Evolutionary conservation across 1,140 invertebrate species (phyloP).

Genomic region (Lasioglossum albipes): DNA sequence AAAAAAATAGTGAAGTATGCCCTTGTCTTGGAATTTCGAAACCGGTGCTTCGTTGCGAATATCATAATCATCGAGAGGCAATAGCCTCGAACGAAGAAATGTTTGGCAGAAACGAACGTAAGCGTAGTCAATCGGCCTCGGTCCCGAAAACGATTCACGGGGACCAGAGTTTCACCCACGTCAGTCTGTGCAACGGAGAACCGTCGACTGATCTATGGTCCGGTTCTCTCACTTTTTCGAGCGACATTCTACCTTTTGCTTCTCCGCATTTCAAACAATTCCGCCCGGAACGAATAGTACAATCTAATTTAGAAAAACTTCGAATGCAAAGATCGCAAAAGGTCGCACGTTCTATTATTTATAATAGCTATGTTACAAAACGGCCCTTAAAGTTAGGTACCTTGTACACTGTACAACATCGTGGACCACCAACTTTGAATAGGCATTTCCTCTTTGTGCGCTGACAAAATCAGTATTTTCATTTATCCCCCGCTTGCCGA

Average conservation of each 20-base stretch:
- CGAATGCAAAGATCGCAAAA: constrained; percentile 13
- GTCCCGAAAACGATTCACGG: constrained; percentile 17
- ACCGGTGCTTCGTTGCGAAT: background rate
- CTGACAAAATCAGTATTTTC: no score
- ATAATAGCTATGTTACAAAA: constrained; percentile 33
- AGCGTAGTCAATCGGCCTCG: constrained; percentile 59
- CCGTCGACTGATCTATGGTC: background rate
- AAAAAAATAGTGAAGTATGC: constrained; percentile 23
- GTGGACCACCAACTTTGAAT: no score
- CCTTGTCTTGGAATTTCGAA: constrained; percentile 16
- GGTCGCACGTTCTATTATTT: constrained; percentile 29
- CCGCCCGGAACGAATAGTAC: no score
- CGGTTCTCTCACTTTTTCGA: background rate
- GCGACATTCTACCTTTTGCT: constrained; percentile 20
- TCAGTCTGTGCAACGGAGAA: background rate
- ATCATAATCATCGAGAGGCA: constrained; percentile 16
- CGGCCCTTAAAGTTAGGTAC: constrained; percentile 23
- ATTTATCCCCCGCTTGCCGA: no score
- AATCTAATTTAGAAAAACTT: background rate
- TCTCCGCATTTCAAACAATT: background rate
- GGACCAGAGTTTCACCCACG: background rate
- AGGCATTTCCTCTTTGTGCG: no score
- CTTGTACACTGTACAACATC: background rate
- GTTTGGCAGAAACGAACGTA: constrained; percentile 56
- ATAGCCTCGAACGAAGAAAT: constrained; percentile 42